phyloP scores from a whole-genome alignment of 2,113 vertebrate species.

The Spheniscus mendiculus region DNA sequence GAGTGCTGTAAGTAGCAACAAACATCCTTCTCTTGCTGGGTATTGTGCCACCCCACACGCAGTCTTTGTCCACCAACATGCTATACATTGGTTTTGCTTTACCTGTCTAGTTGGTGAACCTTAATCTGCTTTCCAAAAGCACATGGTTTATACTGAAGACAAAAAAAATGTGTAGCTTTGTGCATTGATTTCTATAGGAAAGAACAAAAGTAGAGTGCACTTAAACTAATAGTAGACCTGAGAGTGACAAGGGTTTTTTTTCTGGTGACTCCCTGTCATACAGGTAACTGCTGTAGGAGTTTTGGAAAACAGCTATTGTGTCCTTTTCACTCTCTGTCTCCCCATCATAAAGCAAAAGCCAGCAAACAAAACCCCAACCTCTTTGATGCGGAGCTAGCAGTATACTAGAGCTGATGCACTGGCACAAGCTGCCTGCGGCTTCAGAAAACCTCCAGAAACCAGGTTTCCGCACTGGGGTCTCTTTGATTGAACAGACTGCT shows the following conservation, averaged over 20 bases:
- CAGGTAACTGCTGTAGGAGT: neutral
- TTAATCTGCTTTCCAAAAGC: neutral
- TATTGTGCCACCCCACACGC: neutral
- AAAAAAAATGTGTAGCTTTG: neutral
- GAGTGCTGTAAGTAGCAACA: conserved; percentile 90
- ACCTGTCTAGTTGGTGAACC: neutral
- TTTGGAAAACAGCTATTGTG: neutral
- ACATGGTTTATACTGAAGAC: accelerated
- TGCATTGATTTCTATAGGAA: neutral
- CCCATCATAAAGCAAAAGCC: neutral
- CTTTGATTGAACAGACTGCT: neutral
- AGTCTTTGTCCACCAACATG: neutral
- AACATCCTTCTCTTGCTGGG: neutral
- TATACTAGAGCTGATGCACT: neutral
- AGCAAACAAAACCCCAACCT: neutral
- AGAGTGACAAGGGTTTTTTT: neutral
- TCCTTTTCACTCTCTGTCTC: neutral
- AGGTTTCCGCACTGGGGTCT: neutral
- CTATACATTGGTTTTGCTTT: neutral
- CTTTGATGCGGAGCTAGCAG: neutral
- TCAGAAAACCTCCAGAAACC: neutral
- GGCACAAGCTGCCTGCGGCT: neutral
- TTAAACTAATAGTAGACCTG: neutral
- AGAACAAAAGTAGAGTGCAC: neutral
- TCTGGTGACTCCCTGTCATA: neutral